A percentile compares a stretch with the other conserved stretches of the same genome.
Evolutionary conservation across 2,797 vertebrate species (phyloP).

Genomic region (Paguma larvata): DNA sequence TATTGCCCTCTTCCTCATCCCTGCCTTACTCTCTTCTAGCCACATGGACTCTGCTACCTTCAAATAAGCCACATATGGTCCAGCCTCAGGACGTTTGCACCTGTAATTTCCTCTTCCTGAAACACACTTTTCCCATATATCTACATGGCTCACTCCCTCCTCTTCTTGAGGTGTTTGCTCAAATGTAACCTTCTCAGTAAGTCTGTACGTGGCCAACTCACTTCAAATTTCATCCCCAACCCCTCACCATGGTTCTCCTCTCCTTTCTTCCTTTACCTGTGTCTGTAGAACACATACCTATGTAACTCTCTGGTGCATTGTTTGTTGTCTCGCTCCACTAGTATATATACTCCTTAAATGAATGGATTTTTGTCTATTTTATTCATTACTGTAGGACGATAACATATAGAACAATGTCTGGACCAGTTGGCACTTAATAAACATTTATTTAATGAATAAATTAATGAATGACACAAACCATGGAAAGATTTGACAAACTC

Average conservation of each 20-base stretch:
- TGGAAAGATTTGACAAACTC: background rate
- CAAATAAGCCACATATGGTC: no score
- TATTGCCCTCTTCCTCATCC: background rate
- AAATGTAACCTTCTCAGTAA: background rate
- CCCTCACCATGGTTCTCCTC: background rate
- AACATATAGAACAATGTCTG: background rate
- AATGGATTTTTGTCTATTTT: background rate
- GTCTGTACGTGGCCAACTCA: background rate
- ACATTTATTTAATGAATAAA: constrained; percentile 31
- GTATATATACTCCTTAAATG: background rate
- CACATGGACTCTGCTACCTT: background rate
- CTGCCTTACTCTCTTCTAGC: background rate
- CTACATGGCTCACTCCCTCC: background rate
- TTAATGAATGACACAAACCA: background rate
- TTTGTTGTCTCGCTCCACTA: background rate
- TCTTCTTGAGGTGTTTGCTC: background rate
- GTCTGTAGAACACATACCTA: background rate
- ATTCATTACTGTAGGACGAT: background rate
- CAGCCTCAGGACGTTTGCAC: background rate
- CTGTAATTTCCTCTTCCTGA: background rate
- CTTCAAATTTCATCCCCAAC: background rate
- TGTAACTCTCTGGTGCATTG: background rate
- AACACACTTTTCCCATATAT: background rate
- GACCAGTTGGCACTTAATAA: background rate
- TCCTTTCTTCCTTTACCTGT: background rate